Conservation (phyloP, 2,113 vertebrate genomes). For the Tricholaema leucomelas region DNA sequence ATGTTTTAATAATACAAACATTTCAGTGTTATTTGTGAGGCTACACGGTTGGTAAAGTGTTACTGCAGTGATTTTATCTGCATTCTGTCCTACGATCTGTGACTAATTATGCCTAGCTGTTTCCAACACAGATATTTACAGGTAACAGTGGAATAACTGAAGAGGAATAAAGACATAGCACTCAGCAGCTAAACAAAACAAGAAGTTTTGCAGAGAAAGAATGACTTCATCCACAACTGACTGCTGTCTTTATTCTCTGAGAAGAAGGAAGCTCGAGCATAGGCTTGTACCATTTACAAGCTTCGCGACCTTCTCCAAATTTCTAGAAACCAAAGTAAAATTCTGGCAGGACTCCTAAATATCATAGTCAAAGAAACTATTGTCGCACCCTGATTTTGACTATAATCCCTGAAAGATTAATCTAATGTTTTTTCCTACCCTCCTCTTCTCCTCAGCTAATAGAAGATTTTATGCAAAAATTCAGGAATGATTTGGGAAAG, state of each 20-base stretch:
- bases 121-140: not conserved
- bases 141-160: not conserved
- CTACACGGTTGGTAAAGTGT: not conserved
- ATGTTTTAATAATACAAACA: not conserved
- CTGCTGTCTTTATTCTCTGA: conserved; percentile 35
- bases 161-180: not conserved
- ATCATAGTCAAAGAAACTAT: conserved; percentile 53
- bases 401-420: conserved; percentile 9
- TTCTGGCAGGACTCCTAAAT: conserved; percentile 35
- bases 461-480: not conserved
- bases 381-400: conserved; percentile 27
- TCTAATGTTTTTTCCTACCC: not conserved
- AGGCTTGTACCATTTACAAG: conserved; percentile 39
- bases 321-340: conserved; percentile 44
- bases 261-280: conserved; percentile 13
- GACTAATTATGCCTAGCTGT: not conserved
- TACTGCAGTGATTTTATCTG: not conserved
- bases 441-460: not conserved
- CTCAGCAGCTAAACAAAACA: conserved; percentile 20
- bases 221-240: conserved; percentile 65
- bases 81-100: not conserved
- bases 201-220: conserved; percentile 55
- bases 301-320: not conserved
- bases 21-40: not conserved
- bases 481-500: not conserved